These are phyloP conservation scores for Leptatherina wallacei DNA, from an alignment of 2,797 vertebrate genomes.

Conservation along the genomic window DNA sequence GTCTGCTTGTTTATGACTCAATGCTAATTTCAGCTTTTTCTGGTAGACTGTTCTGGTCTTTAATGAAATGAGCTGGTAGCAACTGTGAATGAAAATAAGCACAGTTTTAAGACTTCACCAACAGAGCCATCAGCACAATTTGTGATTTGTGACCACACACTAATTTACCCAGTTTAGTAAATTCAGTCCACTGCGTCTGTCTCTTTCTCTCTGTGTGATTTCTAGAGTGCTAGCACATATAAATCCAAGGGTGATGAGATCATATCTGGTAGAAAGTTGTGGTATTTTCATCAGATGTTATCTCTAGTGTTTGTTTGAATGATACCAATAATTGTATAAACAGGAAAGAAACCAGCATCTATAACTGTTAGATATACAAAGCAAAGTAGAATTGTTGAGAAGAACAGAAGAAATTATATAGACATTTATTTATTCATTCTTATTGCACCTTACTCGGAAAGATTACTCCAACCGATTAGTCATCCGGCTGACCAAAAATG, in stretches of 20 bases:
- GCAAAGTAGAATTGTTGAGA: neutral
- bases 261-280: neutral
- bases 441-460: neutral
- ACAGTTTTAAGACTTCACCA: neutral
- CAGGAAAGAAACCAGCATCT: constrained; percentile 1
- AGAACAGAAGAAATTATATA: too few relatives aligned
- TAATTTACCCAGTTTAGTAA: neutral
- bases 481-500: neutral
- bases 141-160: neutral
- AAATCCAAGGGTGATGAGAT: neutral
- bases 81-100: neutral
- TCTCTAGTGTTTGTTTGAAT: neutral
- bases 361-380: neutral
- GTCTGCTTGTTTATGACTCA: too few relatives aligned
- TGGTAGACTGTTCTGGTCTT: too few relatives aligned
- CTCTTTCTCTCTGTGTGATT: neutral
- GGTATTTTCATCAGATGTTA: neutral
- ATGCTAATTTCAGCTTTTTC: too few relatives aligned
- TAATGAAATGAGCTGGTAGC: too few relatives aligned
- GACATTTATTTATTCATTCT: neutral
- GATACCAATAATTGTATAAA: neutral
- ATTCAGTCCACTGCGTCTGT: neutral
- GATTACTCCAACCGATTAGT: neutral
- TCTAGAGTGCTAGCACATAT: neutral
- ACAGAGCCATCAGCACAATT: neutral